phyloP scores from a whole-genome alignment of 2,113 vertebrate genomes.

The Columba livia region DNA sequence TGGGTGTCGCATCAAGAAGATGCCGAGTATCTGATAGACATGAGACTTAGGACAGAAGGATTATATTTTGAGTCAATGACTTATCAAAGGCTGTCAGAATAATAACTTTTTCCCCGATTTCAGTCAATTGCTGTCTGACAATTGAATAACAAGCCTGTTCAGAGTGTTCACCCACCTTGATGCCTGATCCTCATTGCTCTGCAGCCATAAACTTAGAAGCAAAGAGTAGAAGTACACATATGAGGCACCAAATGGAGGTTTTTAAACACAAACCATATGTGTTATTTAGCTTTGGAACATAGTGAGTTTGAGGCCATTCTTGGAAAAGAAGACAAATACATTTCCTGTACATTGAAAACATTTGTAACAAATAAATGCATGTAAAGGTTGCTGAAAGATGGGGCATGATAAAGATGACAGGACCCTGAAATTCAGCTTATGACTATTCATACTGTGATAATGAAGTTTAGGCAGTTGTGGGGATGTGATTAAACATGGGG shows the following conservation, averaged over 20 bases:
- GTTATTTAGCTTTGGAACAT: constrained; percentile 42
- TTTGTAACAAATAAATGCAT: not conserved
- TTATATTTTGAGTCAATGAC: constrained; percentile 13
- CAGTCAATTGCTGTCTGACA: constrained; percentile 52
- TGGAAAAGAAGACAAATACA: not conserved
- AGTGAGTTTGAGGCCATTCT: constrained; percentile 1
- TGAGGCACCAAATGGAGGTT: constrained; percentile 27
- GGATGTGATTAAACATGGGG: not conserved
- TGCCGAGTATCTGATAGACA: constrained; percentile 31
- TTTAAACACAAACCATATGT: constrained; percentile 39
- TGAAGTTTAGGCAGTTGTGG: not conserved
- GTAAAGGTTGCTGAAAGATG: not conserved
- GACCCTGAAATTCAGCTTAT: not conserved
- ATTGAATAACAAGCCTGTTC: constrained; percentile 49
- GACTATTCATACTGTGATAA: not conserved
- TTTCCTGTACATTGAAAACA: not conserved
- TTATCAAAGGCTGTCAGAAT: constrained; percentile 54
- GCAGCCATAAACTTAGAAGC: constrained; percentile 28
- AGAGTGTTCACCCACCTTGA: constrained; percentile 19
- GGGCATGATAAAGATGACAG: not conserved
- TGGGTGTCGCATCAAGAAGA: not conserved
- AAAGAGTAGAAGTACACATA: constrained; percentile 10
- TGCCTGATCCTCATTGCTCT: constrained; percentile 37
- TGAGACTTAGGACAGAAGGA: not conserved
- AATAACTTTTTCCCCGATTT: constrained; percentile 35